Base-by-base conservation (phyloP, 2,797 vertebrate species). In the Eospalax fontanierii region DNA sequence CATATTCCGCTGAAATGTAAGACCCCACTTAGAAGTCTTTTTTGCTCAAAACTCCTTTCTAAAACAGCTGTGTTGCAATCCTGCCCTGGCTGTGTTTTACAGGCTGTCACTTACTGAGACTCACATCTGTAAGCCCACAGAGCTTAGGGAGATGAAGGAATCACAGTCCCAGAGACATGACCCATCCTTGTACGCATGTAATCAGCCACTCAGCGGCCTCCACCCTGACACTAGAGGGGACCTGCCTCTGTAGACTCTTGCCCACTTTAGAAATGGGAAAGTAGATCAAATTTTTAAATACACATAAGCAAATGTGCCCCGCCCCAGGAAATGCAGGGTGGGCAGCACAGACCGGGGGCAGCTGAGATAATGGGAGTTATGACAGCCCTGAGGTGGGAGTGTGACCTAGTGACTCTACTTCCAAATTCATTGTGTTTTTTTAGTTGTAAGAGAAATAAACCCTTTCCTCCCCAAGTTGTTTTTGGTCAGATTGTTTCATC, bases 281-380 rank as follows among this genome's bases (percentile, higher is more conserved):
- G 40, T 89, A 43, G 54, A 89, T 93, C 96, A 70, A 11, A n/a
- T 38, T 78, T 78, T 75, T 90, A 93, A 76, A 84, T 71, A 84
- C 93, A 38, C 54, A 11, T 18, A 3, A 50, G 28, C 0, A 11
- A 30, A 50, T n/a, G 66, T 7, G 35, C 38, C 61, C 43, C 2
- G 3, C 16, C 76, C 43, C 61, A 14, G 43, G 73, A 57, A 80
- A 26, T 7, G 0, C 30, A 35, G 46, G 46, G 12, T 35, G 65
- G n/a, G 33, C 5, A 16, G 24, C 14, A 26, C 40, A 35, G 40
- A 19, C 33, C 59, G 19, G 6, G 21, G 2, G 33, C 4, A 8
- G 33, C 24, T 46, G n/a, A 40, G 54, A 65, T 33, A 66, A 50
- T 50, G 63, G 19, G 19, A 54, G 46, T 6, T 11, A n/a, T 16